phyloP scores from a whole-genome alignment of 1,140 invertebrate genomes.

The Physella acuta region DNA sequence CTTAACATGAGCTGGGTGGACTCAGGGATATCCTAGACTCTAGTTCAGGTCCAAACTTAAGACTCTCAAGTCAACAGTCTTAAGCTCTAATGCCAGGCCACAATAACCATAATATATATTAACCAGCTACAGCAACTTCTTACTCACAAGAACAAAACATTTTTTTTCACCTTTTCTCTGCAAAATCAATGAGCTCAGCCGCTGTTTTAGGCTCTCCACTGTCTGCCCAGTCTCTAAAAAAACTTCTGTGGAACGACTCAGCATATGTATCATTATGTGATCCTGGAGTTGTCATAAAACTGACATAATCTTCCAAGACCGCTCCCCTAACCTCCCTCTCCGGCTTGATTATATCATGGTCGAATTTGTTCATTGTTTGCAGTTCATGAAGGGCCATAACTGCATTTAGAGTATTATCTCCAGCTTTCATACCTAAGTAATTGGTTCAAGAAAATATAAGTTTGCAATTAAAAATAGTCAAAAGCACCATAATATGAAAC shows the following conservation, averaged over 20 bases:
- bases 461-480: too few species aligned
- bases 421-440: conserved; percentile 48
- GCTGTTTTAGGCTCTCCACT: conserved; percentile 29
- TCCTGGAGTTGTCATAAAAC: conserved; percentile 52
- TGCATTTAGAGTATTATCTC: conserved; percentile 51
- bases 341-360: conserved; percentile 31
- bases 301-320: conserved; percentile 48
- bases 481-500: too few species aligned
- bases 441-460: background rate
- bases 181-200: conserved; percentile 40
- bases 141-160: background rate
- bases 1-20: too few species aligned
- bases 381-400: conserved; percentile 42
- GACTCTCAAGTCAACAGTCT: too few species aligned
- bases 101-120: too few species aligned
- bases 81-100: too few species aligned
- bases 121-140: too few species aligned
- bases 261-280: conserved; percentile 51
- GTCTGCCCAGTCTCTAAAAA: conserved; percentile 49
- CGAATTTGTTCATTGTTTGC: conserved; percentile 39
- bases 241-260: conserved; percentile 49
- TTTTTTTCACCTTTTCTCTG: conserved; percentile 41
- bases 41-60: too few species aligned
- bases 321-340: conserved; percentile 35
- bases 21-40: too few species aligned